Conservation (phyloP, 2,888 invertebrate genomes). For the Nesidiocoris tenuis region DNA sequence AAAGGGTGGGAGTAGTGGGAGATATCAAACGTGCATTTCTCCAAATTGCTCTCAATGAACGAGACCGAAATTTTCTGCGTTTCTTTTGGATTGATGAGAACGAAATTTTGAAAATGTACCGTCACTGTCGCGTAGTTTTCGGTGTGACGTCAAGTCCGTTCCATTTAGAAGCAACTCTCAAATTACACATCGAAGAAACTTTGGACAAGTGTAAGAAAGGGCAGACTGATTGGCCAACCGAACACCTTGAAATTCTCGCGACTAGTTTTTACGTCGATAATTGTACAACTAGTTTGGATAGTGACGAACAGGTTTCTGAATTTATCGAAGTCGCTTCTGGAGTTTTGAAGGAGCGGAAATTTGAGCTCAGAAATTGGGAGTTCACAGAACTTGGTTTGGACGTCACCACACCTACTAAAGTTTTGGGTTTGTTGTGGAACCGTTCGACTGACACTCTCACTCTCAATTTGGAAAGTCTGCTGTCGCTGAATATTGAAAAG, state of each 20-base stretch:
- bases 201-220: not conserved
- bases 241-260: not conserved
- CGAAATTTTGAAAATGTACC: constrained; percentile 13
- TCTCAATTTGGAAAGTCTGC: constrained; percentile 9
- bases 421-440: constrained; percentile 41
- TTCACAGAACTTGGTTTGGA: not conserved
- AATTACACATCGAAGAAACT: constrained; percentile 16
- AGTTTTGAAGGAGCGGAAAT: constrained; percentile 27
- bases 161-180: constrained; percentile 33
- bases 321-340: constrained; percentile 6
- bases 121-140: constrained; percentile 42
- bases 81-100: constrained; percentile 49
- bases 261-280: constrained; percentile 33
- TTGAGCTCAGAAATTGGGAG: constrained; percentile 44
- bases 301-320: not conserved
- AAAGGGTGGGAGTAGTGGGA: constrained; percentile 42
- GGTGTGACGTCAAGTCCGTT: constrained; percentile 43
- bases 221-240: not conserved
- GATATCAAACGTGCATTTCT: constrained; percentile 52
- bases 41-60: constrained; percentile 50
- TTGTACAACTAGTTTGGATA: constrained; percentile 15
- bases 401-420: not conserved
- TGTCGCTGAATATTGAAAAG: constrained; percentile 6
- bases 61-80: constrained; percentile 51
- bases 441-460: constrained; percentile 31